These are phyloP conservation scores for Pachyseris speciosa DNA, from an alignment of 64 coral and sea anemone species.

Conservation along the genomic window DNA sequence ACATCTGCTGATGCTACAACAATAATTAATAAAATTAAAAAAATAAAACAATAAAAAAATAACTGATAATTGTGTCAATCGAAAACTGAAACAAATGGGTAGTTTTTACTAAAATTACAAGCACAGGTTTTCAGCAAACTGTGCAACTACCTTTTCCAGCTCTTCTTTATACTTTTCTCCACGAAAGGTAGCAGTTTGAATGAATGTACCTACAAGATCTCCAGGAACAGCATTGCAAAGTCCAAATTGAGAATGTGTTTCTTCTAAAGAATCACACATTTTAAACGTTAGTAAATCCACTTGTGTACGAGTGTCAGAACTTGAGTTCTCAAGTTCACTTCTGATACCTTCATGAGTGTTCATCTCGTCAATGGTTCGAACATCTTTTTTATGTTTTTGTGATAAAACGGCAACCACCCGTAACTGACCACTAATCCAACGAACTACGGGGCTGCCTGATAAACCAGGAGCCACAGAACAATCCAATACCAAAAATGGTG, in stretches of 20 bases:
- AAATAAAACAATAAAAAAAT: no score
- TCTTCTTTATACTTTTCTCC: no score
- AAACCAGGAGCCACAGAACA: neutral
- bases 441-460: neutral
- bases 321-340: no score
- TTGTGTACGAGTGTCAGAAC: neutral
- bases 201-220: no score
- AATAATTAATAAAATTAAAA: no score
- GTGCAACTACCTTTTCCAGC: no score
- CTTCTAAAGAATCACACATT: neutral
- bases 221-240: neutral
- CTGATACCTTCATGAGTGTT: neutral
- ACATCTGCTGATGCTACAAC: no score
- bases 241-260: neutral
- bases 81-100: no score
- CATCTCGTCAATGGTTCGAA: neutral
- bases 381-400: neutral
- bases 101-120: no score
- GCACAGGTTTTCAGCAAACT: no score
- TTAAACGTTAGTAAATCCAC: neutral
- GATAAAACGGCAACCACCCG: neutral
- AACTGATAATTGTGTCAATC: no score
- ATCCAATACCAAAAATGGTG: neutral
- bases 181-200: no score
- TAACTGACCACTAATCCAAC: neutral